These are phyloP conservation scores for Cyprinus carpio DNA, from an alignment of 2,113 vertebrate species.

Conservation along the genomic window DNA sequence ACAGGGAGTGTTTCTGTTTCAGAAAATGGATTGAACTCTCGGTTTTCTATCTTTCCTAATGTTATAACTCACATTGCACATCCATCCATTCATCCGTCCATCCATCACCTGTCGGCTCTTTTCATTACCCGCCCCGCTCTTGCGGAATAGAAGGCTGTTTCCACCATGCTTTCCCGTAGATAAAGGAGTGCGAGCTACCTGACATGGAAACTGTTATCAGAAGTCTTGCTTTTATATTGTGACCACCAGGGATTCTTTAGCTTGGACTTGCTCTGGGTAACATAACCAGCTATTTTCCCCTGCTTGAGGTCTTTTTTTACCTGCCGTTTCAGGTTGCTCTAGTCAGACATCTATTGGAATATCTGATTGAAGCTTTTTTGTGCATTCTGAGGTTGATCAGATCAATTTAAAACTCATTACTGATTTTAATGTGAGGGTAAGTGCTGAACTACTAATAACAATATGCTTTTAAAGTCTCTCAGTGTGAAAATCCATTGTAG, in stretches of 20 bases:
- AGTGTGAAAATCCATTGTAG: constrained; percentile 18
- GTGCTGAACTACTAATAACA: constrained; percentile 19
- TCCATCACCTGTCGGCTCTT: constrained; percentile 41
- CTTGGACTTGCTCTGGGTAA: constrained; percentile 4
- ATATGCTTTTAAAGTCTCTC: constrained; percentile 16
- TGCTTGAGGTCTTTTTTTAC: not conserved
- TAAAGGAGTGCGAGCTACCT: constrained; percentile 28
- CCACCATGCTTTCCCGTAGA: constrained; percentile 4
- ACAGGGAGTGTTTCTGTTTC: constrained; percentile 36
- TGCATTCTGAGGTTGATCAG: constrained; percentile 21
- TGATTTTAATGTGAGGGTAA: constrained; percentile 20
- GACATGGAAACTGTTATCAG: constrained; percentile 40
- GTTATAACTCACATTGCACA: constrained; percentile 31
- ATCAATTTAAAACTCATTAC: constrained; percentile 34
- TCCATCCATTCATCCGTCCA: constrained; percentile 34
- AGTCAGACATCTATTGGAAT: not conserved
- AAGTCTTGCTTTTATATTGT: constrained; percentile 16
- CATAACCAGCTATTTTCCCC: not conserved
- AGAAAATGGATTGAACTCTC: constrained; percentile 26
- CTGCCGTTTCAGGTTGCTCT: not conserved
- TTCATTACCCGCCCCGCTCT: constrained; percentile 12
- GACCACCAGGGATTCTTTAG: constrained; percentile 39
- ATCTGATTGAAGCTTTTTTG: not conserved
- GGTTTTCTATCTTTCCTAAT: constrained; percentile 17
- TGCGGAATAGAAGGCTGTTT: constrained; percentile 5